These are phyloP conservation scores for Macropus fuliginosus DNA, from an alignment of 2,797 vertebrate genomes.

Conservation along the genomic window DNA sequence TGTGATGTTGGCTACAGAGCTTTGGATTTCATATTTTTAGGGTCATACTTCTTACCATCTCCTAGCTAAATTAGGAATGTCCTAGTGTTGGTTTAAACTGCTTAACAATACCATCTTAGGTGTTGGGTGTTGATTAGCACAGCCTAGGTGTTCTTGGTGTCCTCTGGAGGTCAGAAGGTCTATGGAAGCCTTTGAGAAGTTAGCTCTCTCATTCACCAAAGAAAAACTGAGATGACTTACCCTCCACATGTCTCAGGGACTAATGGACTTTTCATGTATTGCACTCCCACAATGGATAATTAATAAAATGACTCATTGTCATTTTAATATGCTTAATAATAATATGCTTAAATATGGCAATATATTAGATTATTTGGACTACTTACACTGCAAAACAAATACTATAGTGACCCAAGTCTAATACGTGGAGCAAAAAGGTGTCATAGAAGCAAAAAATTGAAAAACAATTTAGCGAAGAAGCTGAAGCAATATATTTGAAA, in stretches of 20 bases:
- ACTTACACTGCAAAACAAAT: not conserved
- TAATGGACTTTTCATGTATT: not conserved
- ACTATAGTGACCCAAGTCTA: not conserved
- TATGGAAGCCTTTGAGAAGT: not conserved
- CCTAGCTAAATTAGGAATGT: not conserved
- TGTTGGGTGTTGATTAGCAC: not conserved
- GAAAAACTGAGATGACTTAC: not conserved
- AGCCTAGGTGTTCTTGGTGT: not conserved
- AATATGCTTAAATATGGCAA: not conserved
- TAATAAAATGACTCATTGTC: not conserved
- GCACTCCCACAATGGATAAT: not conserved
- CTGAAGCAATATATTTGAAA: not conserved
- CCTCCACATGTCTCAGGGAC: not conserved
- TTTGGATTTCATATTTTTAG: not conserved
- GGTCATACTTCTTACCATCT: not conserved
- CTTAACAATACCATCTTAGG: not conserved
- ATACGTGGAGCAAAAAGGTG: not conserved
- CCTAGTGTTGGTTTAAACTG: not conserved
- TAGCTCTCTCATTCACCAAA: not conserved
- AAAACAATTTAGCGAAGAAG: not conserved
- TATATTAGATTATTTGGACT: not conserved
- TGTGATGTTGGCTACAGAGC: not conserved
- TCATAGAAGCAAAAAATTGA: not conserved
- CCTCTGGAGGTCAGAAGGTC: not conserved
- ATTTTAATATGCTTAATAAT: no score